Evolutionary conservation across 2,888 invertebrate genomes (phyloP).

Genomic region (Apeira syringaria): DNA sequence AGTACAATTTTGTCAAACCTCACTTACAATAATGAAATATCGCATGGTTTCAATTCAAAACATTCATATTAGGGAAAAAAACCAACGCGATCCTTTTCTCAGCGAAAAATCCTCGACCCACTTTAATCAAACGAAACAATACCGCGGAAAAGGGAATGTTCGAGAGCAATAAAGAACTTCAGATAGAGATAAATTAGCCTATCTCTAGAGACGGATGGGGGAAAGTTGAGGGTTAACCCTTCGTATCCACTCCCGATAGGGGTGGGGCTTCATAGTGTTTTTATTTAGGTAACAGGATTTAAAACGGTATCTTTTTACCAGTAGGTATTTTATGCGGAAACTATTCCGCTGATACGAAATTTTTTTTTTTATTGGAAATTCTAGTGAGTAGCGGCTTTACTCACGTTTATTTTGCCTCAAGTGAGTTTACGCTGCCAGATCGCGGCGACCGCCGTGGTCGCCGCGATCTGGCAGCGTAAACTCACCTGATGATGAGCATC

Average conservation of each 20-base stretch:
- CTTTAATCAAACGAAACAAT: constrained; percentile 64
- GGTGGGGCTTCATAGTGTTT: constrained; percentile 58
- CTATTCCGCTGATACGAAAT: too few species aligned
- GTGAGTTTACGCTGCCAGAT: too few species aligned
- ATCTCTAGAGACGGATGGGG: constrained; percentile 72
- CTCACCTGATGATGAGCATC: too few species aligned
- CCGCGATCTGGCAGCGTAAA: too few species aligned
- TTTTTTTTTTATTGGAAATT: too few species aligned
- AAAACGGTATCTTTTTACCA: neutral
- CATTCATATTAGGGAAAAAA: constrained; percentile 12
- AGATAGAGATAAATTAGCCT: constrained; percentile 77
- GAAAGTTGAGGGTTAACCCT: constrained; percentile 77
- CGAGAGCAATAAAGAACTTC: constrained; percentile 64
- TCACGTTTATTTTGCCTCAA: too few species aligned
- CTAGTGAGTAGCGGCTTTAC: too few species aligned
- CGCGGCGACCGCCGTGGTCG: too few species aligned
- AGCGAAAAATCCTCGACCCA: constrained; percentile 36
- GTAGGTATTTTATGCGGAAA: too few species aligned
- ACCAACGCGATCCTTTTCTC: constrained; percentile 5
- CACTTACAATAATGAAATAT: too few species aligned
- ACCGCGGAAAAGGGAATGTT: constrained; percentile 60
- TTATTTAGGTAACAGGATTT: constrained; percentile 40
- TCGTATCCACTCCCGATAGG: constrained; percentile 60
- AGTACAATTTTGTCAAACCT: too few species aligned
- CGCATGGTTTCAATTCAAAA: neutral